Conservation (phyloP, 2,797 vertebrate genomes). For the Sarcophilus harrisii region DNA sequence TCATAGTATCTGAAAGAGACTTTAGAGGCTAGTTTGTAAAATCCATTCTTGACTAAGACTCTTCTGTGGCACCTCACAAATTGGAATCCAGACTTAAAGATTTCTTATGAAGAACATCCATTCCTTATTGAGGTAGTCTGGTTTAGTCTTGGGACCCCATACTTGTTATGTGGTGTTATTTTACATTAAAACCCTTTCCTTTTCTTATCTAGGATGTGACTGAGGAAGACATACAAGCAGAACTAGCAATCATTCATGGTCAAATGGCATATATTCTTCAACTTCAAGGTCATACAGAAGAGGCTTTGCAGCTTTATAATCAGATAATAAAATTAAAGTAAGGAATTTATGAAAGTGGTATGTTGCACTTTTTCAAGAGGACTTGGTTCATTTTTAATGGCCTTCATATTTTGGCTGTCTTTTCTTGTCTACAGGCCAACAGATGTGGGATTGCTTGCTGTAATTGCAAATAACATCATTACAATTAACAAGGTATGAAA, state of each 20-base stretch:
- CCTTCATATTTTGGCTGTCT: constrained; percentile 56
- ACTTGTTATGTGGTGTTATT: constrained; percentile 15
- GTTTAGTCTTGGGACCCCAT: background rate
- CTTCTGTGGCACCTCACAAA: constrained; percentile 27
- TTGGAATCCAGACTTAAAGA: constrained; percentile 27
- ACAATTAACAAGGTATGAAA: constrained; percentile 96
- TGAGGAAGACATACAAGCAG: constrained; percentile 95
- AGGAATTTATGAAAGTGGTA: constrained; percentile 73
- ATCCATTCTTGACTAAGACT: background rate
- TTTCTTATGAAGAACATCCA: background rate
- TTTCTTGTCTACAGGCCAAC: constrained; percentile 90
- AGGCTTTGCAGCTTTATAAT: constrained; percentile 98
- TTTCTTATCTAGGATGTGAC: constrained; percentile 87
- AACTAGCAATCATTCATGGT: constrained; percentile 97
- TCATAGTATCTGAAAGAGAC: background rate
- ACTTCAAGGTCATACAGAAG: constrained; percentile 93
- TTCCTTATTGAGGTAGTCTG: background rate
- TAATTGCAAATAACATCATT: constrained; percentile 99
- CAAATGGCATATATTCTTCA: constrained; percentile 99
- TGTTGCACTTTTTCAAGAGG: constrained; percentile 18
- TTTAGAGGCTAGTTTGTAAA: background rate
- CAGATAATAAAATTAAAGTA: constrained; percentile 99
- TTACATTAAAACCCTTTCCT: background rate
- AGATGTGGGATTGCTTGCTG: constrained; percentile 96
- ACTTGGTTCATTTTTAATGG: constrained; percentile 41